phyloP scores from a whole-genome alignment of 2,888 invertebrate genomes.

The Trilocha varians region DNA sequence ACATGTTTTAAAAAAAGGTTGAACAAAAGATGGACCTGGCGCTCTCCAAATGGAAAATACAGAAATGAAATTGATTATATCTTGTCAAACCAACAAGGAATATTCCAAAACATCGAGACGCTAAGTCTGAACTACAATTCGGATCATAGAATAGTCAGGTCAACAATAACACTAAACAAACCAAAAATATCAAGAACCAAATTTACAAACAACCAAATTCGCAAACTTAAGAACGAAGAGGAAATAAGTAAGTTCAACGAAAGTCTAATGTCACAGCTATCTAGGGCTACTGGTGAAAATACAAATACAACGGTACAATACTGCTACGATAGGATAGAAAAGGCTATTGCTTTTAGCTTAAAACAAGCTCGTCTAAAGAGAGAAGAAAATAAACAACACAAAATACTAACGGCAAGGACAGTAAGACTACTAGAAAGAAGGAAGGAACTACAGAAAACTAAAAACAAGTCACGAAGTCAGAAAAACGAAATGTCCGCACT shows the following conservation, averaged over 20 bases:
- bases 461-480: constrained; percentile 3
- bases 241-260: no score
- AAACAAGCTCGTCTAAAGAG: no score
- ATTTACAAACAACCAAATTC: background rate
- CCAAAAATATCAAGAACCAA: constrained; percentile 2
- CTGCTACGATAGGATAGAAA: no score
- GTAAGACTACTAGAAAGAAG: constrained; percentile 5
- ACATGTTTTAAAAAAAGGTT: constrained; percentile 1
- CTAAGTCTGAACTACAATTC: constrained; percentile 4
- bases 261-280: no score
- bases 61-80: constrained; percentile 7
- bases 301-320: no score
- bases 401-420: no score
- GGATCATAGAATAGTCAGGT: constrained; percentile 5
- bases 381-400: no score
- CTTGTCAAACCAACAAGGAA: constrained; percentile 2
- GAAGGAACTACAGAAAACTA: constrained; percentile 6
- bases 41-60: background rate
- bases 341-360: no score
- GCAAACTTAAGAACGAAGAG: no score
- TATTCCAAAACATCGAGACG: constrained; percentile 5
- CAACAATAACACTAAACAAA: background rate
- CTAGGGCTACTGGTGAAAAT: no score
- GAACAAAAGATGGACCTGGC: constrained; percentile 4
- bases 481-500: constrained; percentile 8